Evolutionary conservation across 1,140 invertebrate species (phyloP).

Genomic region (Drosophila nigromelanica): DNA sequence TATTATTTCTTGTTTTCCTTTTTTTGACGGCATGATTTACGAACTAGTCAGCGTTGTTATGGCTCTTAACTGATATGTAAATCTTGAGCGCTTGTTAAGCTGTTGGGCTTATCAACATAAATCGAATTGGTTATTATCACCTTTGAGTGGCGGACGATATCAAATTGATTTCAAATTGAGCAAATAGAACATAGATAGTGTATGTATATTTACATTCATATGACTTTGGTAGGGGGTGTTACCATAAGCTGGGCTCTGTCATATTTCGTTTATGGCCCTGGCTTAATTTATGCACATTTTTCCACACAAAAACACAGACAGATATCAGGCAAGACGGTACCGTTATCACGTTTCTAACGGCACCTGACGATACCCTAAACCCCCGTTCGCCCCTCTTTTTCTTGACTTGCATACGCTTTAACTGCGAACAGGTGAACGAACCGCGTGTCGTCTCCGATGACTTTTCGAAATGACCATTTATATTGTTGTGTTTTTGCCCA

Average conservation of each 20-base stretch:
- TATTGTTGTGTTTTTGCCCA: conserved; percentile 45
- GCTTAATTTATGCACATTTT: conserved; percentile 71
- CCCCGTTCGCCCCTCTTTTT: not conserved
- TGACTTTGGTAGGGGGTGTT: conserved; percentile 31
- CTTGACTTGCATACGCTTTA: conserved; percentile 64
- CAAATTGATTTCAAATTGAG: conserved; percentile 52
- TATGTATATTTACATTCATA: not conserved
- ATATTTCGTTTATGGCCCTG: conserved; percentile 46
- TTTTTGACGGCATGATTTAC: conserved; percentile 20
- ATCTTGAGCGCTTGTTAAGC: conserved; percentile 39
- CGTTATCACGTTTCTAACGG: conserved; percentile 74
- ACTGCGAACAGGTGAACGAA: conserved; percentile 53
- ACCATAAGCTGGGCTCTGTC: conserved; percentile 44
- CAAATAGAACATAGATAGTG: conserved; percentile 7
- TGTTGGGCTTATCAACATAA: conserved; percentile 48
- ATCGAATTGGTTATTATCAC: conserved; percentile 39
- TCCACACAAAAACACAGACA: conserved; percentile 17
- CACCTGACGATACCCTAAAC: conserved; percentile 14
- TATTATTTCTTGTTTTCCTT: too few relatives aligned
- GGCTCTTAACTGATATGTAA: conserved; percentile 7
- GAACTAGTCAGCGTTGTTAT: conserved; percentile 27
- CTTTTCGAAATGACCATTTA: conserved; percentile 64
- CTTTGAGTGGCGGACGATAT: conserved; percentile 39
- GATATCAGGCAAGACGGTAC: conserved; percentile 5
- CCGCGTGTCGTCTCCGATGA: conserved; percentile 44